Conservation (phyloP, 2,113 vertebrate genomes). For the Acanthisitta chloris region DNA sequence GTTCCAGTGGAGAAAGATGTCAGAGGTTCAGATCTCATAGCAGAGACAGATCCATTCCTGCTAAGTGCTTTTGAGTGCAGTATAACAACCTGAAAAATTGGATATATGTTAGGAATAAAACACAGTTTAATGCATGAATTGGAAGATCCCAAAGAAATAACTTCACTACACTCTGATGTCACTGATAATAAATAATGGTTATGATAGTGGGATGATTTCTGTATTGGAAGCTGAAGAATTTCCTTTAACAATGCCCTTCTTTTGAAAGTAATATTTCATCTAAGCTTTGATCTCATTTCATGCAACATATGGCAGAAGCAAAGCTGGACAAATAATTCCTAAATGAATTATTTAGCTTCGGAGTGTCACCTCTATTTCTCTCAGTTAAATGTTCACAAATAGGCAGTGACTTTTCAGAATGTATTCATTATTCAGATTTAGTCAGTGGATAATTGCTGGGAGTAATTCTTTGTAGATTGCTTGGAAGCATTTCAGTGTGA, state of each 20-base stretch:
- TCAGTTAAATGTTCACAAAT: conserved; percentile 55
- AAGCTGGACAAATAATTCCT: conserved; percentile 11
- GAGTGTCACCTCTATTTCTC: conserved; percentile 40
- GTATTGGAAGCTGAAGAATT: background rate
- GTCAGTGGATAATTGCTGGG: conserved; percentile 50
- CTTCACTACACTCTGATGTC: background rate
- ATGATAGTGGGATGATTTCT: background rate
- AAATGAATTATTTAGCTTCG: conserved; percentile 50
- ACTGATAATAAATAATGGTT: background rate
- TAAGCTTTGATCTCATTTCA: conserved; percentile 22
- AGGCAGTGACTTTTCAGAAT: conserved; percentile 32
- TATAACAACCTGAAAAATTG: conserved; percentile 77
- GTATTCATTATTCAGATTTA: conserved; percentile 61
- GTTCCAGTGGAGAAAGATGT: conserved; percentile 78
- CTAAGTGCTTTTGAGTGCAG: conserved; percentile 79
- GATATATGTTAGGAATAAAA: background rate
- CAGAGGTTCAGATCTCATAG: conserved; percentile 79
- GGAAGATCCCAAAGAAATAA: background rate
- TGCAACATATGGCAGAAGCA: background rate
- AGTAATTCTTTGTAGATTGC: conserved; percentile 47
- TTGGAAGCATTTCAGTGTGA: conserved; percentile 2
- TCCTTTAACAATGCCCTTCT: background rate
- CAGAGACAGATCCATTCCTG: conserved; percentile 73
- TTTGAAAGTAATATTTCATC: background rate
- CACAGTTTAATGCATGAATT: background rate